Evolutionary conservation across 2,888 invertebrate species (phyloP).

Genomic region (Seira sanloemensis): DNA sequence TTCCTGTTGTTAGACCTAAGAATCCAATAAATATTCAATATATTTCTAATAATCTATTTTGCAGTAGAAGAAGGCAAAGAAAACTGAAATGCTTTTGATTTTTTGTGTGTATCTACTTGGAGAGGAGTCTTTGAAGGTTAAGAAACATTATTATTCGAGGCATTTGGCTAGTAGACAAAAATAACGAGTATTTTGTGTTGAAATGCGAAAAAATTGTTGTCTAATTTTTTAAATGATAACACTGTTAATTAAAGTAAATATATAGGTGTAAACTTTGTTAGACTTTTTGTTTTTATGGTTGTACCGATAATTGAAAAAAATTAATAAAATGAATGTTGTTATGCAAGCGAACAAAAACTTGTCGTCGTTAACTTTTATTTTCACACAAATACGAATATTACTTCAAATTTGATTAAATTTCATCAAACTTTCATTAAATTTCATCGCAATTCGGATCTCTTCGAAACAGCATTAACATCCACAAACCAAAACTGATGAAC

Average conservation of each 20-base stretch:
- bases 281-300: slow-evolving; percentile 47
- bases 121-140: too few species aligned
- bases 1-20: background rate
- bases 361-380: background rate
- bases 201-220: background rate
- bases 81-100: background rate
- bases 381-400: background rate
- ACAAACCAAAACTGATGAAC: background rate
- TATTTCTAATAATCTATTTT: background rate
- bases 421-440: background rate
- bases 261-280: slow-evolving; percentile 34
- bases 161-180: background rate
- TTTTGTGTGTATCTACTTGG: too few species aligned
- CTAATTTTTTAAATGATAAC: slow-evolving; percentile 4
- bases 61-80: background rate
- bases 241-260: slow-evolving; percentile 28
- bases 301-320: slow-evolving; percentile 36
- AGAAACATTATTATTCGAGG: background rate
- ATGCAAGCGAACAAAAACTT: slow-evolving; percentile 15
- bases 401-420: background rate
- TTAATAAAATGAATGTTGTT: slow-evolving; percentile 57
- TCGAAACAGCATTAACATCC: background rate
- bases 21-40: background rate
- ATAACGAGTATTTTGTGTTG: background rate
- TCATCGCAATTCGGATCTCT: background rate